Conservation (phyloP, 2,888 invertebrate genomes). For the Tholera decimalis region DNA sequence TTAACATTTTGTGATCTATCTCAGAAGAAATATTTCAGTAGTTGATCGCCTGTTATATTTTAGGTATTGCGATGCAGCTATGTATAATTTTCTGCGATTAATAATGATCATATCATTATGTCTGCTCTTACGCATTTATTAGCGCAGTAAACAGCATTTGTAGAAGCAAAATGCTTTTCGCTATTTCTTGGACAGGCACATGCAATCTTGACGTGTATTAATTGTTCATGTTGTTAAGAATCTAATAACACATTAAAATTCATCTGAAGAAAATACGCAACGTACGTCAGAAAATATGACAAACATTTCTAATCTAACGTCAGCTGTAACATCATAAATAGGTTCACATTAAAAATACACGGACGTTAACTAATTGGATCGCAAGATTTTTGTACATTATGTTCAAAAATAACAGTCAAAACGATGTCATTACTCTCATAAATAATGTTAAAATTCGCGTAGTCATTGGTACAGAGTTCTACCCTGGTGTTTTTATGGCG, state of each 20-base stretch:
- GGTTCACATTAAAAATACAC: conserved; percentile 23
- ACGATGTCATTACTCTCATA: conserved; percentile 40
- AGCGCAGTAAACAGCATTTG: neutral
- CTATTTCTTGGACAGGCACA: neutral
- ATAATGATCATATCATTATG: conserved; percentile 17
- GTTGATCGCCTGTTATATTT: conserved; percentile 27
- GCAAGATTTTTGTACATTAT: conserved; percentile 32
- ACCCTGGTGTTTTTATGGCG: conserved; percentile 58
- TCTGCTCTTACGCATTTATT: conserved; percentile 15
- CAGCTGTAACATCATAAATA: conserved; percentile 33
- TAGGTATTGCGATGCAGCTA: conserved; percentile 11
- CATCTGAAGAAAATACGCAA: conserved; percentile 7
- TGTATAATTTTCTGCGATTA: conserved; percentile 4
- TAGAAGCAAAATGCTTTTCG: conserved; percentile 7
- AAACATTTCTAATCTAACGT: conserved; percentile 25
- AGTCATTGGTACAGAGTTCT: conserved; percentile 54
- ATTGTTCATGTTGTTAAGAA: conserved; percentile 11
- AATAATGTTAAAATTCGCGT: conserved; percentile 44
- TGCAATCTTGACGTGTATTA: conserved; percentile 12
- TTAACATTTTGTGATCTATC: conserved; percentile 30
- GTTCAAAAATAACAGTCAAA: conserved; percentile 34
- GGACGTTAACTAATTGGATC: conserved; percentile 48
- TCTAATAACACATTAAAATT: conserved; percentile 11
- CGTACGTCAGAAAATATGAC: conserved; percentile 22
- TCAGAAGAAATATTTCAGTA: conserved; percentile 33